Evolutionary conservation across 2,888 invertebrate species (phyloP).

Genomic region (Archaeoteleia sp.): DNA sequence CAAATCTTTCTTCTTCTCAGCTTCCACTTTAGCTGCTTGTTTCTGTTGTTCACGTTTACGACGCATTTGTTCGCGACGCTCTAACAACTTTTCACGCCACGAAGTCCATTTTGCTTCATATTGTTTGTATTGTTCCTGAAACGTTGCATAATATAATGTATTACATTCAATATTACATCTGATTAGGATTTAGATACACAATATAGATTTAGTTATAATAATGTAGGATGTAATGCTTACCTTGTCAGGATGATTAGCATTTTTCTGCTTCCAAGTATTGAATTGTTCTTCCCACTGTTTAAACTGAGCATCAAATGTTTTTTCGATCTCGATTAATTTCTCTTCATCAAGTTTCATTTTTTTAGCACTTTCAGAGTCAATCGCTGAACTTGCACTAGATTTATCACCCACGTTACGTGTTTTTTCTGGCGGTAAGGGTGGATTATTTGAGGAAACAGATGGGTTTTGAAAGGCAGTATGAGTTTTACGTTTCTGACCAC

Average conservation of each 20-base stretch:
- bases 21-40: conserved; percentile 65
- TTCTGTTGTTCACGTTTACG: conserved; percentile 77
- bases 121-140: conserved; percentile 82
- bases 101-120: conserved; percentile 93
- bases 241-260: conserved; percentile 93
- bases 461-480: conserved; percentile 63
- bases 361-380: conserved; percentile 68
- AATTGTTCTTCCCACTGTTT: conserved; percentile 94
- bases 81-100: conserved; percentile 86
- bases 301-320: conserved; percentile 91
- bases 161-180: not conserved
- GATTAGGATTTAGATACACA: too few relatives aligned
- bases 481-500: conserved; percentile 48
- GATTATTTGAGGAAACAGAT: conserved; percentile 68
- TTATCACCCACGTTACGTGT: conserved; percentile 58
- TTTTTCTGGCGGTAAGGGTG: conserved; percentile 64
- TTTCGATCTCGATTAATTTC: conserved; percentile 81
- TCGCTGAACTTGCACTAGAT: conserved; percentile 60
- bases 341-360: conserved; percentile 69
- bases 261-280: conserved; percentile 92
- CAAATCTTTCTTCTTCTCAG: conserved; percentile 68
- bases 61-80: conserved; percentile 88
- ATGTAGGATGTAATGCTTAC: conserved; percentile 70
- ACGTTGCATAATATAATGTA: too few relatives aligned
- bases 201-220: not conserved